These are phyloP conservation scores for Euzophera pinguis DNA, from an alignment of 2,888 invertebrate genomes.

Conservation along the genomic window DNA sequence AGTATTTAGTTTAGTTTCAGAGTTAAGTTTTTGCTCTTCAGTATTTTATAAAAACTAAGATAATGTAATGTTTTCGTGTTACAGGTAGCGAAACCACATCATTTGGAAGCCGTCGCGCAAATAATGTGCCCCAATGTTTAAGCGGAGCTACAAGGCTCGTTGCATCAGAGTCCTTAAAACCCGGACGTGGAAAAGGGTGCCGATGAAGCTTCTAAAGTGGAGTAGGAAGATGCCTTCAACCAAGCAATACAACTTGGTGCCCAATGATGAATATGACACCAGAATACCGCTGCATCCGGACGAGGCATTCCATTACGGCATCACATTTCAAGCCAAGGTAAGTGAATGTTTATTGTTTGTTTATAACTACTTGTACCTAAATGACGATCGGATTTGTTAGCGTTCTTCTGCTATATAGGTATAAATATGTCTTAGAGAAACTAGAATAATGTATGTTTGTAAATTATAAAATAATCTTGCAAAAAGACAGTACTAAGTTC, in stretches of 20 bases:
- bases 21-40: no score
- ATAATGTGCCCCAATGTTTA: conserved; percentile 61
- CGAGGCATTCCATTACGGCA: conserved; percentile 98
- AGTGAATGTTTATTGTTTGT: conserved; percentile 26
- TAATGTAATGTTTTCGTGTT: background rate
- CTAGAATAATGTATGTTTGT: no score
- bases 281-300: conserved; percentile 98
- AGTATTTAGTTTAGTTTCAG: no score
- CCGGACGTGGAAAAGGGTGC: conserved; percentile 57
- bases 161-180: conserved; percentile 61
- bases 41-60: no score
- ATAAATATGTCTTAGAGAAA: no score
- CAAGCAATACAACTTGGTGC: conserved; percentile 95
- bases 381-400: no score
- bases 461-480: no score
- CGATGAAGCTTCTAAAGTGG: conserved; percentile 72
- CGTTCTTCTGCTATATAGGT: no score
- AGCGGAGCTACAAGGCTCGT: conserved; percentile 52
- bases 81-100: background rate
- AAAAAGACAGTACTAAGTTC: no score
- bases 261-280: conserved; percentile 97
- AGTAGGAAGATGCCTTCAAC: conserved; percentile 89
- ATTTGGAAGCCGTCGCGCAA: conserved; percentile 21
- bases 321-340: conserved; percentile 98
- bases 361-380: background rate